Conservation (phyloP, 2,113 vertebrate species). For the Phalacrocorax brasilianus region DNA sequence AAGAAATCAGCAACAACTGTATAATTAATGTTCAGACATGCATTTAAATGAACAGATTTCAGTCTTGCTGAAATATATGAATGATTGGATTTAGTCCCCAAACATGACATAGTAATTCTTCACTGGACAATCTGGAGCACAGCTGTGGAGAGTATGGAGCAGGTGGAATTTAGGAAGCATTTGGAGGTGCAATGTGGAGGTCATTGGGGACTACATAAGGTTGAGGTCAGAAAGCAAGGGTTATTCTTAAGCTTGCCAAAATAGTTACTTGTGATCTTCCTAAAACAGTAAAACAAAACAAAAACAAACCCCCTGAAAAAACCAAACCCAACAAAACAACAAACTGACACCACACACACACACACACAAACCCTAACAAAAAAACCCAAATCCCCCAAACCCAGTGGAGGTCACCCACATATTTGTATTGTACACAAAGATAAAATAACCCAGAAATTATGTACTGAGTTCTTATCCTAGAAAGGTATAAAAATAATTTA, state of each 20-base stretch:
- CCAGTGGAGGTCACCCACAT: not conserved
- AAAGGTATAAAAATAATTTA: not conserved
- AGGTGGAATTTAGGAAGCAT: not conserved
- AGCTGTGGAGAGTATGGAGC: not conserved
- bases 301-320: not conserved
- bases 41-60: conserved; percentile 12
- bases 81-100: not conserved
- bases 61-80: not conserved
- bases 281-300: not conserved
- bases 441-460: not conserved
- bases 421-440: not conserved
- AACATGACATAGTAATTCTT: not conserved
- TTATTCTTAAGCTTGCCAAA: not conserved
- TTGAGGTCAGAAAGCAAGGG: not conserved
- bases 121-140: conserved; percentile 7
- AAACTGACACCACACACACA: not conserved
- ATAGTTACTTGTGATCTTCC: not conserved
- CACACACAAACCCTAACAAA: not conserved
- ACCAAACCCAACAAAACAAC: not conserved
- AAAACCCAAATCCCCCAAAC: not conserved
- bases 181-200: not conserved
- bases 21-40: not conserved
- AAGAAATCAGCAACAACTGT: not conserved
- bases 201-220: not conserved
- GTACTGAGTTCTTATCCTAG: not conserved